These are phyloP conservation scores for Falco novaeseelandiae DNA, from an alignment of 2,797 vertebrate genomes.

Conservation along the genomic window DNA sequence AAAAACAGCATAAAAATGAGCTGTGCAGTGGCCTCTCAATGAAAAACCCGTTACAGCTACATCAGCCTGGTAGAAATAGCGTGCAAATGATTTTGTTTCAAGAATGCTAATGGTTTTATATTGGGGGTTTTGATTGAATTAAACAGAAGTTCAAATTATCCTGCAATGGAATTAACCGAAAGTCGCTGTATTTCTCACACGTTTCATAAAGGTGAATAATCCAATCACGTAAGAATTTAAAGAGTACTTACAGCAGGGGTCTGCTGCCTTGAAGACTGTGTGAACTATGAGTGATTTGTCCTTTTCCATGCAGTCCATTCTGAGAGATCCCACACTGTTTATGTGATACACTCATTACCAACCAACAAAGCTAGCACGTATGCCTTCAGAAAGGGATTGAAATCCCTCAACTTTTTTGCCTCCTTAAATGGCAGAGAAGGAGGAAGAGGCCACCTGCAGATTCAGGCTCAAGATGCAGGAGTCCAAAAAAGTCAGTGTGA, in stretches of 20 bases:
- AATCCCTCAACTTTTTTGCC: not conserved
- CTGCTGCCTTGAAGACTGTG: not conserved
- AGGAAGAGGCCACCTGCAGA: not conserved
- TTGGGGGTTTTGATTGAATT: conserved; percentile 16
- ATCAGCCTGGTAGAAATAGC: not conserved
- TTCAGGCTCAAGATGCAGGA: not conserved
- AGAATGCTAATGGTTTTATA: conserved; percentile 27
- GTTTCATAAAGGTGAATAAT: conserved; percentile 18
- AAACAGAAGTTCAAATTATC: conserved; percentile 10
- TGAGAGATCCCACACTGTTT: not conserved
- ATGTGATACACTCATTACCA: not conserved
- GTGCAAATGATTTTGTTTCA: not conserved
- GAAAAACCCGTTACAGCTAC: conserved; percentile 16
- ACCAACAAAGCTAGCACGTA: not conserved
- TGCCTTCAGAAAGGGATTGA: not conserved
- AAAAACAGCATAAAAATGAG: conserved; percentile 18
- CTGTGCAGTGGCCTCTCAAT: conserved; percentile 14
- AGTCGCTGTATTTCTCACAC: conserved; percentile 22
- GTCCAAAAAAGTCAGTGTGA: not conserved
- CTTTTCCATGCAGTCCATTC: not conserved
- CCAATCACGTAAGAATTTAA: not conserved
- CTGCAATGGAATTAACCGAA: conserved; percentile 6
- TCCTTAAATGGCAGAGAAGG: not conserved
- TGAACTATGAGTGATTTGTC: not conserved
- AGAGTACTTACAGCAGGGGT: not conserved